Percentiles rank a stretch among this genome's conserved stretches.
These are phyloP conservation scores for Malurus splendens DNA, from an alignment of 2,797 vertebrate genomes.

Conservation along the genomic window DNA sequence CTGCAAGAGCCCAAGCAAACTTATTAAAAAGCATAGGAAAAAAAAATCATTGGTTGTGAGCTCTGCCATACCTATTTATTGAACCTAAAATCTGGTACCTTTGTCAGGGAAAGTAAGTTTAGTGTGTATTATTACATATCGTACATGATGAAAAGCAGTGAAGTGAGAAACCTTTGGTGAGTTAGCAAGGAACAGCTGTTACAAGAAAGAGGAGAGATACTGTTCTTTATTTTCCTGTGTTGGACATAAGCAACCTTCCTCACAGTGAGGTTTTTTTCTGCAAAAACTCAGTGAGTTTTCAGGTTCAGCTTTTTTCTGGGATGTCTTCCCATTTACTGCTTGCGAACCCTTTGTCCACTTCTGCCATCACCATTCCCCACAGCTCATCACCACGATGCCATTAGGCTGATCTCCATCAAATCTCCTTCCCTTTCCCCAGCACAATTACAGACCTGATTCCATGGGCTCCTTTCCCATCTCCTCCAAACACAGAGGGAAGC, in stretches of 20 bases:
- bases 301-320: neutral
- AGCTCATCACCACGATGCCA: neutral
- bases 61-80: neutral
- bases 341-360: neutral
- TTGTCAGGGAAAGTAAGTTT: neutral
- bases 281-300: neutral
- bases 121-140: neutral
- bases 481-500: neutral
- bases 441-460: neutral
- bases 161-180: neutral
- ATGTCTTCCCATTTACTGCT: neutral
- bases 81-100: neutral
- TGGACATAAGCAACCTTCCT: neutral
- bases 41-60: neutral
- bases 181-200: neutral
- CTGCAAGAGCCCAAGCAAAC: neutral
- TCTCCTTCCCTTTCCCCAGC: neutral
- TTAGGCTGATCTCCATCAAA: neutral
- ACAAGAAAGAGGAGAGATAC: neutral
- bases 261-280: neutral
- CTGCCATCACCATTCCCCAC: neutral
- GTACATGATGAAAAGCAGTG: neutral
- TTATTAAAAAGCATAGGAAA: neutral
- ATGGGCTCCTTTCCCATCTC: neutral
- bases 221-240: neutral